A percentile compares a stretch with the other conserved stretches of the same genome.
Conservation (phyloP, 1,140 invertebrate genomes). For the Leptinotarsa texana region DNA sequence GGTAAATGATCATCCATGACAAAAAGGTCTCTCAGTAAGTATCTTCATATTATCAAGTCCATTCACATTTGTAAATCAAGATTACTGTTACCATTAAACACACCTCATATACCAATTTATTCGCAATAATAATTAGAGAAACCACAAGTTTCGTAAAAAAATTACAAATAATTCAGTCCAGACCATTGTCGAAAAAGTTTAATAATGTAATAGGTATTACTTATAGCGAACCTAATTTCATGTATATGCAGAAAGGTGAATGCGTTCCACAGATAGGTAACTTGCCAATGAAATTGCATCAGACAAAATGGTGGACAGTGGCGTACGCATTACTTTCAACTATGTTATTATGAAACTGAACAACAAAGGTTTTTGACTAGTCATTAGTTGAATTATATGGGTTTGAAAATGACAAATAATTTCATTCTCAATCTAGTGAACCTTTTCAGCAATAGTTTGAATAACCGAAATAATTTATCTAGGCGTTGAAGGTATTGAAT, state of each 20-base stretch:
- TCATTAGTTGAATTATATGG: no score
- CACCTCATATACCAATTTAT: not conserved
- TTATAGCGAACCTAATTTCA: not conserved
- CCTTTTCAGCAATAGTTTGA: no score
- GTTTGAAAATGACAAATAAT: no score
- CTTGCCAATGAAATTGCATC: not conserved
- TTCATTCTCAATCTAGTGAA: no score
- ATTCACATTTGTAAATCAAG: not conserved
- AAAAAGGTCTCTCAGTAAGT: no score
- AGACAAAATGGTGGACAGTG: not conserved
- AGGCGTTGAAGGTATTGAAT: no score
- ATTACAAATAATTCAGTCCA: not conserved
- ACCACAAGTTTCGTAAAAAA: conserved; percentile 1
- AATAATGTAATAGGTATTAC: conserved; percentile 8
- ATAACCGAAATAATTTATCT: no score
- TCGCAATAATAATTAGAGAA: conserved; percentile 4
- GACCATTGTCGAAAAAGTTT: conserved; percentile 5
- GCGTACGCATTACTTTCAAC: conserved; percentile 64
- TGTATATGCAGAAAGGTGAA: not conserved
- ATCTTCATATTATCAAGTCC: no score
- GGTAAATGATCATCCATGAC: no score
- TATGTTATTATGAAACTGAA: no score
- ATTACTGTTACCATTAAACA: not conserved
- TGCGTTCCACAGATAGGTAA: not conserved
- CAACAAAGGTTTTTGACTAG: no score